Evolutionary conservation across 2,113 vertebrate genomes (phyloP).

Genomic region (Barbus barbus): DNA sequence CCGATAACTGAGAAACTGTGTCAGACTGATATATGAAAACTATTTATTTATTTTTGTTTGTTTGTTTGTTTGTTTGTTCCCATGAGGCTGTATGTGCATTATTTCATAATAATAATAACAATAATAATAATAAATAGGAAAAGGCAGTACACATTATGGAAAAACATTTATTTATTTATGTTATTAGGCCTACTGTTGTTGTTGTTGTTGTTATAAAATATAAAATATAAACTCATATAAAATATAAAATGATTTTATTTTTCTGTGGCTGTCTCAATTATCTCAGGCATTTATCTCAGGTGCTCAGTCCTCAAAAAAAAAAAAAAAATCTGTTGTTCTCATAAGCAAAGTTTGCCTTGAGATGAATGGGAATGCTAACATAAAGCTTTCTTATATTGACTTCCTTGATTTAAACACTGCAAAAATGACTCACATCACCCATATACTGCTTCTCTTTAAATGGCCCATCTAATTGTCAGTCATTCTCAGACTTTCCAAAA

Average conservation of each 20-base stretch:
- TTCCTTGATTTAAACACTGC: not conserved
- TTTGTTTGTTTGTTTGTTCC: too few relatives aligned
- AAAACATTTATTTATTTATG: too few relatives aligned
- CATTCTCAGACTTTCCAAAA: conserved; percentile 32
- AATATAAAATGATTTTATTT: not conserved
- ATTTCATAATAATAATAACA: too few relatives aligned
- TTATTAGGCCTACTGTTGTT: too few relatives aligned
- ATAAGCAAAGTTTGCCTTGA: not conserved
- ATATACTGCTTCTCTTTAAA: not conserved
- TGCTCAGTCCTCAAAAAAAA: not conserved
- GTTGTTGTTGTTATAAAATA: not conserved
- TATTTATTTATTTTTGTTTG: not conserved
- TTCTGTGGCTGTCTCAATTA: not conserved
- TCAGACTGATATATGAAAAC: too few relatives aligned
- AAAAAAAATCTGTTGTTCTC: not conserved
- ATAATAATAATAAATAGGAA: too few relatives aligned
- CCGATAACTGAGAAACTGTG: too few relatives aligned
- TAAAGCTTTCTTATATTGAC: not conserved
- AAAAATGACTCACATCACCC: not conserved
- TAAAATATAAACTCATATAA: not conserved
- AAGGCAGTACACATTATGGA: too few relatives aligned
- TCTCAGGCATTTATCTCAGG: not conserved
- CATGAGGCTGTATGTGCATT: too few relatives aligned
- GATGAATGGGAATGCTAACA: not conserved
- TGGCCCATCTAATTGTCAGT: not conserved